phyloP scores from a whole-genome alignment of 2,888 invertebrate genomes.

The Drosophila anceps region DNA sequence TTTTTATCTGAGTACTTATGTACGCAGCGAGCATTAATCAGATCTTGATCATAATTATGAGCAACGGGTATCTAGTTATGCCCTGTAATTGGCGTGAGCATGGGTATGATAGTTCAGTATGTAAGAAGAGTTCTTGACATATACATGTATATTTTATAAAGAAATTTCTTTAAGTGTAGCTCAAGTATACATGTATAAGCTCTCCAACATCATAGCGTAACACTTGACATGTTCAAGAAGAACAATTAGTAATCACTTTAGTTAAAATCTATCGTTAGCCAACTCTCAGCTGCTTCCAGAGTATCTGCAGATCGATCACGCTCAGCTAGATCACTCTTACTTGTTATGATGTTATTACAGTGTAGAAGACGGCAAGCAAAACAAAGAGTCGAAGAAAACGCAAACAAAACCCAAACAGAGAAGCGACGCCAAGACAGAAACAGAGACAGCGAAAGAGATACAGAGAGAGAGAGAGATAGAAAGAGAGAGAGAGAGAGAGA shows the following conservation, averaged over 20 bases:
- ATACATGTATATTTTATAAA: no score
- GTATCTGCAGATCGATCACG: not conserved
- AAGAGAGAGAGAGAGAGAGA: not conserved
- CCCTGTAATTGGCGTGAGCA: not conserved
- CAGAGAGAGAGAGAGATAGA: no score
- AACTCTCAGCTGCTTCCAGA: not conserved
- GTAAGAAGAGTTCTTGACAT: no score
- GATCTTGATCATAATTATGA: slow-evolving; percentile 20
- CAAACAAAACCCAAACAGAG: slow-evolving; percentile 50
- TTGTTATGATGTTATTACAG: slow-evolving; percentile 59
- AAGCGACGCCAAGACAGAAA: slow-evolving; percentile 32
- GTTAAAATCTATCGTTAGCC: no score
- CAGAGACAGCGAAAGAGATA: slow-evolving; percentile 17
- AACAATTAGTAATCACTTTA: no score
- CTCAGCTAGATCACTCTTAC: slow-evolving; percentile 2
- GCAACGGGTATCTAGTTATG: slow-evolving; percentile 41
- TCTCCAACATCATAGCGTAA: no score
- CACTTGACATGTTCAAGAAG: no score
- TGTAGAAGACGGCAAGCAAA: slow-evolving; percentile 69
- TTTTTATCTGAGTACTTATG: slow-evolving; percentile 30
- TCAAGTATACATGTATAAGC: no score
- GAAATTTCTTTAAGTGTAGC: no score
- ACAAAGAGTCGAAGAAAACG: slow-evolving; percentile 64
- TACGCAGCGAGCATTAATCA: slow-evolving; percentile 33
- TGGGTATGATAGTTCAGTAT: not conserved